These are phyloP conservation scores for Anguilla obscura DNA, from an alignment of 2,797 vertebrate species.

Conservation along the genomic window DNA sequence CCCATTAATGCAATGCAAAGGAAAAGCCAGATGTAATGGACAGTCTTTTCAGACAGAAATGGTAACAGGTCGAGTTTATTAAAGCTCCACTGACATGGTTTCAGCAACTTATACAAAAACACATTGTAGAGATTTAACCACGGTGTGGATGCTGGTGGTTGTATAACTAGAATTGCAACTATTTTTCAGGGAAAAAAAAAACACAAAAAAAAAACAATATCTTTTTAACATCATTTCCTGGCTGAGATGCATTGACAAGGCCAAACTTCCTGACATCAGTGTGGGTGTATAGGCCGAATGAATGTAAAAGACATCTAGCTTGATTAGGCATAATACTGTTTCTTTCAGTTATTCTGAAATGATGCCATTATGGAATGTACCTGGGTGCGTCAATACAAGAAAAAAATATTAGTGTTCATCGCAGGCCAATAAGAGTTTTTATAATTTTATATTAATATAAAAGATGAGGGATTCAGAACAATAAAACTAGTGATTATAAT, in stretches of 20 bases:
- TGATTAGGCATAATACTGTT: background rate
- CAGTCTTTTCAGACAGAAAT: background rate
- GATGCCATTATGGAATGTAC: background rate
- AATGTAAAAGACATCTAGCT: background rate
- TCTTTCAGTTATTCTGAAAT: background rate
- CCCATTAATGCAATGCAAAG: background rate
- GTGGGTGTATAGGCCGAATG: background rate
- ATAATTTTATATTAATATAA: background rate
- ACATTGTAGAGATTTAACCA: background rate
- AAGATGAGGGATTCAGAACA: background rate
- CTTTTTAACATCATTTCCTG: background rate
- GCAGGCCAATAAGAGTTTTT: background rate
- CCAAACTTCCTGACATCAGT: conserved; percentile 21
- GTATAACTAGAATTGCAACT: background rate
- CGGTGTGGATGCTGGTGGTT: background rate
- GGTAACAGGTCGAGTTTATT: conserved; percentile 10
- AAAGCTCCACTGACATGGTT: conserved; percentile 9
- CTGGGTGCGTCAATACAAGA: background rate
- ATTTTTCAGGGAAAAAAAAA: background rate
- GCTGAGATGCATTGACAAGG: background rate
- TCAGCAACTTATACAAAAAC: conserved; percentile 12
- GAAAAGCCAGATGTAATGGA: background rate
- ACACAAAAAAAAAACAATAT: background rate
- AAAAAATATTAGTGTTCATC: background rate
- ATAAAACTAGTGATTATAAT: background rate